Base-by-base conservation (phyloP, 2,113 vertebrate genomes). In the Sialia sialis region DNA sequence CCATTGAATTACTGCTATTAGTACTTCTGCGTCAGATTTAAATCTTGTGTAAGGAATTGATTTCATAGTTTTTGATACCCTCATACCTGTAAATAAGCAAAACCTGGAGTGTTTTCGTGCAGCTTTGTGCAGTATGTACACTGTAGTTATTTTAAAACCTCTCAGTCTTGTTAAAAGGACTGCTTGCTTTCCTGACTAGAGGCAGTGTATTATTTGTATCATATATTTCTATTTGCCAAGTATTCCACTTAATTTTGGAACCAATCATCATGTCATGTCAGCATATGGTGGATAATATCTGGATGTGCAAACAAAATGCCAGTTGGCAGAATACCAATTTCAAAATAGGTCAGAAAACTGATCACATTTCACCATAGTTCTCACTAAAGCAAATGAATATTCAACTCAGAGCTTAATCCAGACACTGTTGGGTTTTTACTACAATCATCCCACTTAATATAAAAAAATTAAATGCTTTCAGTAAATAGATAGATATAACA, bases 241-340 rank as follows among this genome's bases (percentile, higher is more conserved):
- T 94, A 94, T 95, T 95, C 78, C 59, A 90, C 91, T 94, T 96
- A 79, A 93, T 95, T 97, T 96, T 96, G 95, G 96, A 96, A 96
- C 93, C 94, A 95, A 94, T 97, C 94, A 94, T 95, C 91, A 90
- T 95, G 94, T 94, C 95, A 94, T 96, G 94, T 96, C 95, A 97
- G 93, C 94, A 95, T 95, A 94, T 95, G 95, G 93, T 96, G 90
- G 89, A 94, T 96, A 97, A 95, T 96, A 95, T 95, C 94, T 96
- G 95, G 87, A 96, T 95, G 94, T 95, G 87, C 94, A 95, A 95
- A 96, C 94, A 96, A 95, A 97, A 95, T 93, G 87, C 96, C 90
- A 95, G 87, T 97, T 97, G 95, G 95, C 95, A 0, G 91, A 90
- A 88, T 90, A 94, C 93, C 93, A 97, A 41, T 94, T 96, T 95